Evolutionary conservation across 2,888 invertebrate species (phyloP).

Genomic region (Apodemia mormo): DNA sequence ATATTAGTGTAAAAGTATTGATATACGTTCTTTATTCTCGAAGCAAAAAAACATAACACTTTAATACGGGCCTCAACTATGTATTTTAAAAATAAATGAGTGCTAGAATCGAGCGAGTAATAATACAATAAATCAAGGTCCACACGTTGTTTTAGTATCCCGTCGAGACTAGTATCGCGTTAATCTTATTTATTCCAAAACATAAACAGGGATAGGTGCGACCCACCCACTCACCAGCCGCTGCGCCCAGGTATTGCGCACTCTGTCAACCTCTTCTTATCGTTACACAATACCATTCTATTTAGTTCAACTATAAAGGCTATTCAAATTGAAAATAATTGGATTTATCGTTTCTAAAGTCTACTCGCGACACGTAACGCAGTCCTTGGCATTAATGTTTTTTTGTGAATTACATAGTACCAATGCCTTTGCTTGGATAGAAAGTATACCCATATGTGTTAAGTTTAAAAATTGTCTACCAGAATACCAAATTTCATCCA

Average conservation of each 20-base stretch:
- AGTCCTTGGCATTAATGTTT: background rate
- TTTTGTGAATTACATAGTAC: too few relatives aligned
- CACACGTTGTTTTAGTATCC: conserved; percentile 8
- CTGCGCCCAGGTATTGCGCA: conserved; percentile 62
- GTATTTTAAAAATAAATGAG: background rate
- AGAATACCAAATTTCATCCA: too few relatives aligned
- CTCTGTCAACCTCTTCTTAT: conserved; percentile 51
- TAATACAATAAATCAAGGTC: conserved; percentile 10
- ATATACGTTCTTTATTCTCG: too few relatives aligned
- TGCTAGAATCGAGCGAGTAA: background rate
- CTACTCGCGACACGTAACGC: background rate
- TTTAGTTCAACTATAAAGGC: conserved; percentile 28
- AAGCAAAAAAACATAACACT: background rate
- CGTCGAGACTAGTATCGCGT: background rate
- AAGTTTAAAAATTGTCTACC: too few relatives aligned
- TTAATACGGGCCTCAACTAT: background rate
- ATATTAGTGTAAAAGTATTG: too few relatives aligned
- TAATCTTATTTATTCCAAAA: conserved; percentile 15
- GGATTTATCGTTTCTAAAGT: conserved; percentile 14
- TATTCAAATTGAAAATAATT: conserved; percentile 9
- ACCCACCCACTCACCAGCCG: conserved; percentile 59
- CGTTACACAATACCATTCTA: conserved; percentile 47
- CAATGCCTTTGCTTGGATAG: too few relatives aligned
- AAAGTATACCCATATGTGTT: too few relatives aligned
- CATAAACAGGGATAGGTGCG: conserved; percentile 8